Evolutionary conservation across 2,113 vertebrate genomes (phyloP).

Genomic region (Dasyornis broadbenti): DNA sequence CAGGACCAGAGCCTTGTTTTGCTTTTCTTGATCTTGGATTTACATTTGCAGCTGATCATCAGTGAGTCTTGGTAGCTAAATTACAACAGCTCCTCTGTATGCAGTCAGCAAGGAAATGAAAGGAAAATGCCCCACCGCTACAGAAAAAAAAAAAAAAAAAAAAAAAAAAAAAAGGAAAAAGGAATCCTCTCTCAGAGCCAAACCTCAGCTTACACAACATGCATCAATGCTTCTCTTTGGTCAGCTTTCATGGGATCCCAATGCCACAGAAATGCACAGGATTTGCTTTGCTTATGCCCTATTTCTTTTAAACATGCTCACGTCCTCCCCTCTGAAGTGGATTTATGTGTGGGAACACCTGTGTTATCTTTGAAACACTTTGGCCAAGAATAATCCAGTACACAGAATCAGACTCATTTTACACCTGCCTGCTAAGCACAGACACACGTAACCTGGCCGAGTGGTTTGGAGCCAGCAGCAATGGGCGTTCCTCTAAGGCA

Average conservation of each 20-base stretch:
- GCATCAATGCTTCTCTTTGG: not conserved
- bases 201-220: not conserved
- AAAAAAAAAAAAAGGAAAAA: not conserved
- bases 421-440: not conserved
- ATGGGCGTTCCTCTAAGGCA: not conserved
- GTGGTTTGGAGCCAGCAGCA: not conserved
- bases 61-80: not conserved
- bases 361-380: not conserved
- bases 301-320: not conserved
- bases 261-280: not conserved
- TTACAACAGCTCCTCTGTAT: slow-evolving; percentile 11
- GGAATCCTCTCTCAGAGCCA: not conserved
- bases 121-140: not conserved
- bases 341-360: not conserved
- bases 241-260: not conserved
- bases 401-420: not conserved
- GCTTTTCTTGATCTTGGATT: not conserved
- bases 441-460: fast-evolving
- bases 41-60: not conserved
- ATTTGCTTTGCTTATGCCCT: not conserved
- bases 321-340: not conserved
- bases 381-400: slow-evolving; percentile 22
- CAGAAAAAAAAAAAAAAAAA: not conserved
- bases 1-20: not conserved
- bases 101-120: not conserved